Evolutionary conservation across 2,113 vertebrate species (phyloP), one percentile per base, ranked within the genome.

Genomic region (Telmatochromis sp.): DNA sequence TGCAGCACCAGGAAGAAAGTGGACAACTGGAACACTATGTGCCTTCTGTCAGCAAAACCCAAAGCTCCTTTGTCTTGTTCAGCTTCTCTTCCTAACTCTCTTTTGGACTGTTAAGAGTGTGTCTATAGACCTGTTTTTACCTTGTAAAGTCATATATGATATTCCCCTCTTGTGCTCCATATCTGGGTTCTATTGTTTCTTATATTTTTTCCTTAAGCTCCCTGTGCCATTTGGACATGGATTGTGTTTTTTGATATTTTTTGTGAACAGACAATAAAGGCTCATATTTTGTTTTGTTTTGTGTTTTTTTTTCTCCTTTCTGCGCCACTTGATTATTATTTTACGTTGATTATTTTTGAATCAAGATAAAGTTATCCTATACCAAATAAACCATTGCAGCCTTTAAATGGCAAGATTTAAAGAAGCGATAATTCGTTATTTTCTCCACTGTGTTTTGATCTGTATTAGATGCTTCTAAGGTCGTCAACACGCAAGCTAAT

Each of bases 371-470:
- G n/a, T n/a, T n/a, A n/a, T n/a, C n/a, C n/a, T 45, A 73, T 73
- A 45, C 9, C 23, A 73, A 73, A 73, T 4, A 47, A 47, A 73
- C 21, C 40, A 1, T 17, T 26, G 65, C 13, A 73, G n/a, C 13
- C 12, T 73, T 23, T 47, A 47, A 73, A 73, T 73, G 14, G 14
- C 21, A 70, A 10, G 2, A 42, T 70, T 15, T 26, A 26, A 26
- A 42, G 37, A 42, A 42, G 65, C 0, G 0, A 42, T 23, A 9
- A 70, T 70, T 26, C 0, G 1, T 45, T 23, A 15, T 2, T 2
- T 70, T 70, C 12, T 23, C 37, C 37, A 45, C 37, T 37, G 33
- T 37, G 33, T 21, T 68, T 68, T 68, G 33, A 68, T 13, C 60
- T 37, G 11, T 68, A 37, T 37, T 21, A 21, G 60, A 68, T 37